These are phyloP conservation scores for Arrhopalites spinosus DNA, from an alignment of 2,888 invertebrate genomes.

Conservation along the genomic window DNA sequence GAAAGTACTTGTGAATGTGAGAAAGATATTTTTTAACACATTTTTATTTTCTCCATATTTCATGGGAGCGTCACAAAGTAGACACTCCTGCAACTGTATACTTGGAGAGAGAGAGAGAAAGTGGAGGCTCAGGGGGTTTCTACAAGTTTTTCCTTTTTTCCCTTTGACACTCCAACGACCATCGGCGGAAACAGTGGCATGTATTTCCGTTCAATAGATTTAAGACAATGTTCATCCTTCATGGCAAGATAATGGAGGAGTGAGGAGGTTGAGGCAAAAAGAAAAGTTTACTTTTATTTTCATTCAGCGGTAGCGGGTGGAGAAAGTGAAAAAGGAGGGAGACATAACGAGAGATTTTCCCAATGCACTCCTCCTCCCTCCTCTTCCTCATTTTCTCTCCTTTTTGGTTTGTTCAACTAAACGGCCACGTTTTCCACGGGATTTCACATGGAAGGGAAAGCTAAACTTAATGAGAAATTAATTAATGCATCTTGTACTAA, in stretches of 20 bases:
- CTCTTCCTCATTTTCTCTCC: not conserved
- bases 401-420: not conserved
- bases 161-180: not conserved
- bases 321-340: not conserved
- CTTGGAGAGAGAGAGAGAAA: not conserved
- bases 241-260: slow-evolving; percentile 32
- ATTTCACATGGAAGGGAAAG: slow-evolving; percentile 8
- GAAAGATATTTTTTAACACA: not conserved
- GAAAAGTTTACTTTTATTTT: slow-evolving; percentile 34
- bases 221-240: slow-evolving; percentile 31
- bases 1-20: no score
- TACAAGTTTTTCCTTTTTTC: slow-evolving; percentile 20
- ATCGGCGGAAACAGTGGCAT: slow-evolving; percentile 14
- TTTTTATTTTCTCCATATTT: slow-evolving; percentile 1
- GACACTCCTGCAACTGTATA: no score
- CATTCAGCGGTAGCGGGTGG: not conserved
- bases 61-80: no score
- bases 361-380: not conserved
- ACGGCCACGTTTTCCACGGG: slow-evolving; percentile 11
- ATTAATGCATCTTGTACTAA: slow-evolving; percentile 34
- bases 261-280: slow-evolving; percentile 1
- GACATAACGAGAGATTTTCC: not conserved
- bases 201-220: slow-evolving; percentile 36
- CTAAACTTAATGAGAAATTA: slow-evolving; percentile 36
- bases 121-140: slow-evolving; percentile 1